Base-by-base conservation (phyloP, 2,113 vertebrate genomes). In the Corvus cornix region DNA sequence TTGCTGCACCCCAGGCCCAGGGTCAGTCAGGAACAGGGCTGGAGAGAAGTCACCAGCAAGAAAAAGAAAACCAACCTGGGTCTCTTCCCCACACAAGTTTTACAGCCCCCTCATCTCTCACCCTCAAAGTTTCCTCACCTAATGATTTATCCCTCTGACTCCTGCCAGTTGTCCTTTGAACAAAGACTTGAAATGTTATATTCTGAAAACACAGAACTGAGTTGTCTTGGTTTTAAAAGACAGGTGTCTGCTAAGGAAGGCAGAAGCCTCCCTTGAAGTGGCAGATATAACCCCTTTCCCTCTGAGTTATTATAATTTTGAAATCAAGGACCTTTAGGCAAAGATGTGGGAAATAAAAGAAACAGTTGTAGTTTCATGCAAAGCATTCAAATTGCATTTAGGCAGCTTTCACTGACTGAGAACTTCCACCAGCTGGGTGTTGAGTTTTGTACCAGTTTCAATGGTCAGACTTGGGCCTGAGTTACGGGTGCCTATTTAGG, bases 171-270 rank as follows among this genome's bases (percentile, higher is more conserved):
- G 41, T 37, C 60, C 60, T 35, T 4, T 22, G 20, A 66, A 6
- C 2, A 11, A 66, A 5, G 21, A 31, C 35, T 51, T 52, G 17
- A 26, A 9, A 16, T 28, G 6, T 17, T 24, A 2, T 0, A 23
- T 19, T 19, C 24, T 5, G 30, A 64, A 43, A 37, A 6, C 16
- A 39, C 0, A 58, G 26, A 30, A 26, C 0, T 23, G 11, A 26
- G 9, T 28, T 52, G 37, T 37, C 37, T 37, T 37, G 37, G 37
- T 37, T 37, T 37, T 37, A 5, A 37, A 37, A 37, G 37, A 37
- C 37, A 37, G 37, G 37, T 37, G 37, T 37, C 37, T 37, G 37
- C 37, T 37, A 37, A 37, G 37, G 37, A 37, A 37, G 37, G 37
- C 37, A 37, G 37, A 37, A 37, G 37, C 37, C 10, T 37, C 37